Conservation (phyloP, 2,797 vertebrate genomes). For the Carduelis carduelis region DNA sequence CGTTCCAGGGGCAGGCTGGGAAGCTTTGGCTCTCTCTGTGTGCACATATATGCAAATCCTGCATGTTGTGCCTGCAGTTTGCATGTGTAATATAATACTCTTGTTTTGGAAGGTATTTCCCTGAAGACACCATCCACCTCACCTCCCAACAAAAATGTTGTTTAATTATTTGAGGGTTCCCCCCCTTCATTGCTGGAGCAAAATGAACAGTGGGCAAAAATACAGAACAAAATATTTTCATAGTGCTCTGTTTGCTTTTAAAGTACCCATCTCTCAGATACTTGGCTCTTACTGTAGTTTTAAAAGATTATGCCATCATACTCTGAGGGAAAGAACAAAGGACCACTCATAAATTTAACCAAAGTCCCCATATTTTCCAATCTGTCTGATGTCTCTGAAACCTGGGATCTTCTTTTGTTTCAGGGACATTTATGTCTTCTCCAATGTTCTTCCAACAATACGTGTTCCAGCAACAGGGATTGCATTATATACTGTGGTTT, state of each 20-base stretch:
- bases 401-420: conserved; percentile 52
- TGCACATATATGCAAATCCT: not conserved
- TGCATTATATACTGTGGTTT: conserved; percentile 65
- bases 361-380: not conserved
- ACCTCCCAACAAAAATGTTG: not conserved
- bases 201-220: not conserved
- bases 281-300: not conserved
- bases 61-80: not conserved
- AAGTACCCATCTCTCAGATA: conserved; percentile 1
- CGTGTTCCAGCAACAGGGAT: conserved; percentile 16
- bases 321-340: not conserved
- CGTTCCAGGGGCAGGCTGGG: not conserved
- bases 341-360: conserved; percentile 1
- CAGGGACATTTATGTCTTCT: conserved; percentile 58
- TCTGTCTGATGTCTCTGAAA: conserved; percentile 29
- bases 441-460: conserved; percentile 41
- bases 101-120: conserved; percentile 3
- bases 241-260: conserved; percentile 28
- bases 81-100: not conserved
- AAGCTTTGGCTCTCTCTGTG: not conserved
- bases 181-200: not conserved
- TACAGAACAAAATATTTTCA: not conserved
- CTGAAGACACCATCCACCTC: not conserved
- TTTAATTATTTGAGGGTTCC: not conserved
- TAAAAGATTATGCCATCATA: conserved; percentile 17